Evolutionary conservation across 2,113 vertebrate species (phyloP).

Genomic region (Panurus biarmicus): DNA sequence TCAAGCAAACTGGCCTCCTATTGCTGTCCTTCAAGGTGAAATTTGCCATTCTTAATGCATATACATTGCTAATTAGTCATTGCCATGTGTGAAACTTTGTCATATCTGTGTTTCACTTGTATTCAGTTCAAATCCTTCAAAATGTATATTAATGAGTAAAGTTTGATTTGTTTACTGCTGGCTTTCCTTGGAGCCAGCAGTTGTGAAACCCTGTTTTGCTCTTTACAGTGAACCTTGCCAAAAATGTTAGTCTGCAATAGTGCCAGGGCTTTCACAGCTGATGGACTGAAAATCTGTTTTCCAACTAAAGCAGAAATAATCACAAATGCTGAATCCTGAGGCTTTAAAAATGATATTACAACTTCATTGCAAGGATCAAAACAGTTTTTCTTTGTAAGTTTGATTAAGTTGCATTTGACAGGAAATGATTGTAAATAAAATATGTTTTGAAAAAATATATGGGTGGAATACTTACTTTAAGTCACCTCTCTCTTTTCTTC

Average conservation of each 20-base stretch:
- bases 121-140: background rate
- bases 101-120: background rate
- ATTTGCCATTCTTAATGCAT: background rate
- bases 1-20: background rate
- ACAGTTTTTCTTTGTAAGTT: background rate
- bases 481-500: background rate
- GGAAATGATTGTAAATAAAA: background rate
- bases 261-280: background rate
- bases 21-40: background rate
- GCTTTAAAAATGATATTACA: background rate
- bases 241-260: background rate
- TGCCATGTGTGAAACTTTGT: background rate
- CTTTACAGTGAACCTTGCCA: background rate
- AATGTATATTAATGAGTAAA: background rate
- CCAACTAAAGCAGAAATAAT: background rate
- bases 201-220: background rate
- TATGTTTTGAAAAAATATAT: background rate
- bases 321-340: background rate
- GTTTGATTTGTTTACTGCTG: background rate
- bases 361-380: background rate
- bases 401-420: background rate
- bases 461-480: background rate
- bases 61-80: background rate
- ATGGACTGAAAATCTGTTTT: conserved; percentile 24
- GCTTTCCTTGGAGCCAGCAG: background rate